Conservation (phyloP, 2,113 vertebrate genomes). For the Dicerorhinus sumatrensis region DNA sequence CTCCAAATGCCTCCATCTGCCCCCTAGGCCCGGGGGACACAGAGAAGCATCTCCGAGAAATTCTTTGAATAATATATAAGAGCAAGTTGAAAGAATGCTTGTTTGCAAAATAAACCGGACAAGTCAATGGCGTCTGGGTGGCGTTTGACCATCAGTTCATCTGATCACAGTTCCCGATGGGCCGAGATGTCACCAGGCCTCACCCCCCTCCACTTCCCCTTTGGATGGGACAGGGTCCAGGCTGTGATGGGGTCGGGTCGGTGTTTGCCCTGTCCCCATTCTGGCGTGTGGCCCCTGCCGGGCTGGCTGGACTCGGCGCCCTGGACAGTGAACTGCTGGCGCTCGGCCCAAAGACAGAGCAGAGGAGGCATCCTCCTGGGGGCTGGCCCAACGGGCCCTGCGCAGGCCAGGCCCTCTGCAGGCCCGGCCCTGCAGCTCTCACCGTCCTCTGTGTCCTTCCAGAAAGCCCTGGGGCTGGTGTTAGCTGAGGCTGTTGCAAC, state of each 20-base stretch:
- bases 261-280: neutral
- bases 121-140: neutral
- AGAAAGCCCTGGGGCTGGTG: neutral
- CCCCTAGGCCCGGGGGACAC: neutral
- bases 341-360: too few relatives aligned
- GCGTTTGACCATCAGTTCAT: neutral
- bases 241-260: fast-evolving
- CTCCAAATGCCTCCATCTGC: neutral
- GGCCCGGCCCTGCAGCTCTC: neutral
- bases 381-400: neutral
- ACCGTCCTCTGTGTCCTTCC: neutral
- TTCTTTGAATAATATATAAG: neutral
- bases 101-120: neutral
- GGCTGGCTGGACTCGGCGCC: too few relatives aligned
- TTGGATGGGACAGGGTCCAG: neutral
- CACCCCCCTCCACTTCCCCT: too few relatives aligned
- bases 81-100: neutral
- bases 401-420: too few relatives aligned
- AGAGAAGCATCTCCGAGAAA: neutral
- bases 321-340: too few relatives aligned
- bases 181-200: too few relatives aligned
- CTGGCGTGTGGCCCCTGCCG: too few relatives aligned
- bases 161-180: neutral
- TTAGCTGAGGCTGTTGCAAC: neutral
- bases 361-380: neutral